A percentile compares a stretch with the other conserved stretches of the same genome.
These are phyloP conservation scores for Platynereis dumerilii DNA, from an alignment of 2,888 invertebrate genomes.

Conservation along the genomic window DNA sequence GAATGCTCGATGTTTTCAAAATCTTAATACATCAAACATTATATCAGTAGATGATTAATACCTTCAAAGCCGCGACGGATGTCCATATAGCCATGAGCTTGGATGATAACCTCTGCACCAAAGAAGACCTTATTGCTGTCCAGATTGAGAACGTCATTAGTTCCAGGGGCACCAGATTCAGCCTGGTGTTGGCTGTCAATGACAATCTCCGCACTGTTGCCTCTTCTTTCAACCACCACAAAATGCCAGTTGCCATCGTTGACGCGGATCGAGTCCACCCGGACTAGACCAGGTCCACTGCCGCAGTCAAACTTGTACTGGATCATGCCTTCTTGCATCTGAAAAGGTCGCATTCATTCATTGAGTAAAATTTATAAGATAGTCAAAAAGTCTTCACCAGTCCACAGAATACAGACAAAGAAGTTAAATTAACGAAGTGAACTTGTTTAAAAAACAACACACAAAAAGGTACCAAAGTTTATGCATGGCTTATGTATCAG, in stretches of 20 bases:
- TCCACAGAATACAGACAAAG: too few species aligned
- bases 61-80: slow-evolving; percentile 81
- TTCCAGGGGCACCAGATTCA: slow-evolving; percentile 76
- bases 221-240: slow-evolving; percentile 76
- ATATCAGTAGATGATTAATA: too few species aligned
- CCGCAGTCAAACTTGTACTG: slow-evolving; percentile 93
- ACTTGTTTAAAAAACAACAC: too few species aligned
- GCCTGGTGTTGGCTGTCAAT: slow-evolving; percentile 79
- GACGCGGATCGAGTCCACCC: slow-evolving; percentile 75
- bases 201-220: slow-evolving; percentile 78
- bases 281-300: slow-evolving; percentile 84
- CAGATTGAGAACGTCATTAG: slow-evolving; percentile 83
- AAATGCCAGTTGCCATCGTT: slow-evolving; percentile 82
- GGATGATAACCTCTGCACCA: slow-evolving; percentile 76
- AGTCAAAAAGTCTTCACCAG: too few species aligned
- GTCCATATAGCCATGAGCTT: slow-evolving; percentile 50
- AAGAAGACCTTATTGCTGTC: slow-evolving; percentile 83
- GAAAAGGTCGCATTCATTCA: slow-evolving; percentile 36
- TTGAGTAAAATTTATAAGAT: too few species aligned
- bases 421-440: too few species aligned
- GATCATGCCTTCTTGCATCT: slow-evolving; percentile 81
- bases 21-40: too few species aligned
- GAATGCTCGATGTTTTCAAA: too few species aligned
- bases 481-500: too few species aligned
- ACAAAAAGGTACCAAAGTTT: too few species aligned